phyloP scores from a whole-genome alignment of 1,140 invertebrate genomes.

The Medauroidea extradentata region DNA sequence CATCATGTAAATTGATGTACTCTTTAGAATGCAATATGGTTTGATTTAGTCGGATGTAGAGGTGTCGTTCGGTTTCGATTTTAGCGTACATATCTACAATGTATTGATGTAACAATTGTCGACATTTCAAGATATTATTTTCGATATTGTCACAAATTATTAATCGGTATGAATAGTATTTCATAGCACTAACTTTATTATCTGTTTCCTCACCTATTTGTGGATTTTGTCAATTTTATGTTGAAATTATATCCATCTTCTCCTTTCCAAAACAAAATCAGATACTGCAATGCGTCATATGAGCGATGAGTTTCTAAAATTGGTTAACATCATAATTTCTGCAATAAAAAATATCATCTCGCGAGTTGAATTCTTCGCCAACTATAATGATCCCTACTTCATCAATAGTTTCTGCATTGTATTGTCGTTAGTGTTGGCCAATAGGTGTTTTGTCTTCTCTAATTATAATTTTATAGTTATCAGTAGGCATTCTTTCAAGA shows the following conservation, averaged over 20 bases:
- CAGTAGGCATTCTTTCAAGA: too few relatives aligned
- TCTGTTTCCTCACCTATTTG: constrained; percentile 12
- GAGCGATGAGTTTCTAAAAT: constrained; percentile 39
- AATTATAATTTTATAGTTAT: too few relatives aligned
- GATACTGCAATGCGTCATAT: constrained; percentile 50
- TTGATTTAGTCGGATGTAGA: constrained; percentile 44
- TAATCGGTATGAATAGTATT: constrained; percentile 3
- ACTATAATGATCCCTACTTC: too few relatives aligned
- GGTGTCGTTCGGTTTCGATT: constrained; percentile 44
- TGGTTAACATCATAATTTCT: too few relatives aligned
- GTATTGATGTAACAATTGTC: constrained; percentile 35
- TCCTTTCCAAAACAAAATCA: constrained; percentile 45
- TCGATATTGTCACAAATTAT: constrained; percentile 4
- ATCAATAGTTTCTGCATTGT: too few relatives aligned
- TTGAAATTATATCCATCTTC: constrained; percentile 44
- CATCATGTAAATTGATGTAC: constrained; percentile 44
- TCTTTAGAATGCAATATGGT: constrained; percentile 43
- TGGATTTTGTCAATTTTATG: constrained; percentile 40
- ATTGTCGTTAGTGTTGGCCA: too few relatives aligned
- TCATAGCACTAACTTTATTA: constrained; percentile 4
- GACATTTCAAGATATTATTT: constrained; percentile 16
- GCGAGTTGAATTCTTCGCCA: too few relatives aligned
- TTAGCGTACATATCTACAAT: constrained; percentile 48
- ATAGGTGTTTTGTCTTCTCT: too few relatives aligned
- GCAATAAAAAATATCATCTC: too few relatives aligned